Base-by-base conservation (phyloP, 2,888 invertebrate species). In the Cephus spinipes region DNA sequence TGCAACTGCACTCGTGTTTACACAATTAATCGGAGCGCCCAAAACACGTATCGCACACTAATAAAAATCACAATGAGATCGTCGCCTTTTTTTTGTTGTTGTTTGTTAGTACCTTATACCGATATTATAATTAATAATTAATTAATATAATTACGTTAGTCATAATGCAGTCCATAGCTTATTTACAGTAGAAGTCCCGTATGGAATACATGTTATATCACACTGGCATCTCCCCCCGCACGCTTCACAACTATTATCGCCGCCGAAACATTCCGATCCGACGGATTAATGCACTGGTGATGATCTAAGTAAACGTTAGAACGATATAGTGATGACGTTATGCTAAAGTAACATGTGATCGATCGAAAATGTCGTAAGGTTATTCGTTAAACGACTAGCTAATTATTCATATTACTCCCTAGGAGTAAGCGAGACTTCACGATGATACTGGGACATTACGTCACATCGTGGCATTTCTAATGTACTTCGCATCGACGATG, bases 31-130 rank as follows among this genome's bases (percentile, higher is more conserved):
- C 9, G 15, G 9, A 9, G 2, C 55, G 23, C 9, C 23, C 1
- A 9, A 74, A 35, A 68, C 68, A 74, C 40, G 40, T 69, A 73
- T 86, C 82, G 81, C 84, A 84, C 82, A 86, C 84, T 82, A 85
- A 85, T 87, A 80, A 86, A 85, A 89, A 85, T 86, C 86, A 87
- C 85, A 87, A 87, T 89, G 89, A 89, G 88, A 89, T 88, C 87
- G 82, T 87, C 81, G 81, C 82, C 82, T 69, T 30, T 31, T 71
- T 83, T 76, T 40, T 40, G 11, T 35, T 3, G 12, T 12, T 84
- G 81, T 83, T 76, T 82, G 81, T 83, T 80, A 83, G 82, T 85
- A 81, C 76, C 83, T 85, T 87, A 89, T 40, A 82, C 79, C 85
- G 88, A 87, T 73, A 79, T 83, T 87, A 85, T 74, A 78, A 82